These are phyloP conservation scores for Columba guinea DNA, from an alignment of 2,797 vertebrate species.

Conservation along the genomic window DNA sequence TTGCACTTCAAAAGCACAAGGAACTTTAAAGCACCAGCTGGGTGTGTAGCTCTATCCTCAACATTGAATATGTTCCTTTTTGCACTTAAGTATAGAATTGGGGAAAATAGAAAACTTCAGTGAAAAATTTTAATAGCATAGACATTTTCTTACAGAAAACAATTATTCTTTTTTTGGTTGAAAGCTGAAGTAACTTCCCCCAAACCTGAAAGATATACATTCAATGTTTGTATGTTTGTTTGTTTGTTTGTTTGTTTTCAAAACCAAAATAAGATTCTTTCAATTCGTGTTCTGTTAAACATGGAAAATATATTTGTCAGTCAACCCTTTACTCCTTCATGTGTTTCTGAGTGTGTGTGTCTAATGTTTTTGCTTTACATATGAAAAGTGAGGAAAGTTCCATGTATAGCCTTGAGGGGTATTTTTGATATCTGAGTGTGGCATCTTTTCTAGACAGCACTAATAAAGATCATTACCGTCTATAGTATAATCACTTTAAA, in stretches of 20 bases:
- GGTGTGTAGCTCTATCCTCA: neutral
- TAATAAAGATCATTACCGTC: neutral
- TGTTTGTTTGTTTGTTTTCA: too few relatives aligned
- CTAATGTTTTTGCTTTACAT: neutral
- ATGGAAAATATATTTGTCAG: neutral
- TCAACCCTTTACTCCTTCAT: neutral
- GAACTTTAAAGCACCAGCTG: neutral
- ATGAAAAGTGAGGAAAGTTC: neutral
- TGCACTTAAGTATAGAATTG: neutral
- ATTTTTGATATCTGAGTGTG: neutral
- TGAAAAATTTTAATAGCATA: neutral
- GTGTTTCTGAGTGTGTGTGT: neutral
- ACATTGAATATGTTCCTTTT: neutral
- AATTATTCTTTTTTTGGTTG: neutral
- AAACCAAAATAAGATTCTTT: neutral
- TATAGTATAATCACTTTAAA: conserved; percentile 1
- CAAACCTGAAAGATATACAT: neutral
- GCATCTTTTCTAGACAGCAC: neutral
- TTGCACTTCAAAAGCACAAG: neutral
- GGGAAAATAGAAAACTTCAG: neutral
- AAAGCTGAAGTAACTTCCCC: neutral
- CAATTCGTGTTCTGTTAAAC: neutral
- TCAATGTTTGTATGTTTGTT: neutral
- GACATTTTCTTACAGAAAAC: neutral
- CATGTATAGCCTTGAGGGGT: neutral